A percentile compares a stretch with the other conserved stretches of the same genome.
phyloP scores from a whole-genome alignment of 2,888 invertebrate genomes.

The Axea sp. region DNA sequence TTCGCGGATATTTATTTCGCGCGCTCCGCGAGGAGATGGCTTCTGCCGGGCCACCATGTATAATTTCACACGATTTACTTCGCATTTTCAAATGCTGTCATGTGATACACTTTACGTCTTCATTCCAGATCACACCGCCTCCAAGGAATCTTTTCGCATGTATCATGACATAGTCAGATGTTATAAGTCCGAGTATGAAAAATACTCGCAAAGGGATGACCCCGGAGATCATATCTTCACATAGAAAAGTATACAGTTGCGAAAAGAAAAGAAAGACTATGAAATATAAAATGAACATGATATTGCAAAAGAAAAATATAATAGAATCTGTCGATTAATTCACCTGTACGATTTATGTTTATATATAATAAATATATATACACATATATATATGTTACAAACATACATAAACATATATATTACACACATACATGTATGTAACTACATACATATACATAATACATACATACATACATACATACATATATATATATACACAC shows the following conservation, averaged over 20 bases:
- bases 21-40: too few relatives aligned
- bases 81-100: constrained; percentile 21
- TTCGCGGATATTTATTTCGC: too few relatives aligned
- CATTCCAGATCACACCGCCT: constrained; percentile 44
- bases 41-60: too few relatives aligned
- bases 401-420: too few relatives aligned
- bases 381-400: too few relatives aligned
- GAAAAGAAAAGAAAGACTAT: constrained; percentile 8
- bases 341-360: too few relatives aligned
- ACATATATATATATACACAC: too few relatives aligned
- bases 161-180: constrained; percentile 67
- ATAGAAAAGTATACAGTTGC: constrained; percentile 32
- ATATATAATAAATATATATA: too few relatives aligned
- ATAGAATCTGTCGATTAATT: too few relatives aligned
- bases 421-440: too few relatives aligned
- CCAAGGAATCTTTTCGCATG: constrained; percentile 71
- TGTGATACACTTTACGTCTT: constrained; percentile 18
- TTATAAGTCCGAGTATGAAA: constrained; percentile 56
- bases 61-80: not conserved
- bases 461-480: too few relatives aligned
- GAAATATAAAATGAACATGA: not conserved
- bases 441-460: too few relatives aligned
- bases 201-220: constrained; percentile 59
- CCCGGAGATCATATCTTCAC: constrained; percentile 32
- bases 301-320: not conserved